Evolutionary conservation across 2,113 vertebrate species (phyloP), one percentile per base, ranked within the genome.

Genomic region (Eolophus roseicapilla): DNA sequence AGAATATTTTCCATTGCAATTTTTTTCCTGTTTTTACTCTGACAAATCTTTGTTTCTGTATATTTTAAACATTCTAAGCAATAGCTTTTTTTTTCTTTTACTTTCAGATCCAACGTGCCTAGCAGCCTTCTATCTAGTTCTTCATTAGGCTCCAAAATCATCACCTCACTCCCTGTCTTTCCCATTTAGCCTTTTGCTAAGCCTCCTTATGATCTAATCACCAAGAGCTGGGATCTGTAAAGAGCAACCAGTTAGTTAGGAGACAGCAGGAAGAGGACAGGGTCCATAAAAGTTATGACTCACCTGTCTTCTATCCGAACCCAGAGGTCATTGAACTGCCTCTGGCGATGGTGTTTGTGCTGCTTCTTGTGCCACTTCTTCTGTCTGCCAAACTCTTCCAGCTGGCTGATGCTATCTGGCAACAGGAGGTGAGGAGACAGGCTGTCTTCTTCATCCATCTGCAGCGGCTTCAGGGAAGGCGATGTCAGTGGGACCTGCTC

Each of bases 311-410:
- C 99, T 39, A 99, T 98, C 93, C 99, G 99, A 88, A 99, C 99
- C 99, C 99, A 99, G 84, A 99, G 98, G 97, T 99, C 99, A 27
- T 99, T 99, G 97, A 99, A 99, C 88, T 99, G 99, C 60, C 99
- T 97, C 4, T 98, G 98, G 68, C 98, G 98, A 41, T 99, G 98
- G 43, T 98, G 97, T 7, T 98, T 98, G 88, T 99, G 98, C 78
- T 98, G 97, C 91, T 99, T 99, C 93, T 98, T 98, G 76, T 98
- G 99, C 98, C 98, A 98, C 37, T 99, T 98, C 92, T 99, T 99
- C 94, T 99, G 99, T 25, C 99, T 97, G 37, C 99, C 99, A 33
- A 99, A 99, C 94, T 99, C 99, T 94, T 99, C 99, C 94, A 99
- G 98, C 97, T 99, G 99, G 96, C 99, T 99, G 95, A 99, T 99